Base-by-base conservation (phyloP, 2,113 vertebrate species). In the Otus sunia region DNA sequence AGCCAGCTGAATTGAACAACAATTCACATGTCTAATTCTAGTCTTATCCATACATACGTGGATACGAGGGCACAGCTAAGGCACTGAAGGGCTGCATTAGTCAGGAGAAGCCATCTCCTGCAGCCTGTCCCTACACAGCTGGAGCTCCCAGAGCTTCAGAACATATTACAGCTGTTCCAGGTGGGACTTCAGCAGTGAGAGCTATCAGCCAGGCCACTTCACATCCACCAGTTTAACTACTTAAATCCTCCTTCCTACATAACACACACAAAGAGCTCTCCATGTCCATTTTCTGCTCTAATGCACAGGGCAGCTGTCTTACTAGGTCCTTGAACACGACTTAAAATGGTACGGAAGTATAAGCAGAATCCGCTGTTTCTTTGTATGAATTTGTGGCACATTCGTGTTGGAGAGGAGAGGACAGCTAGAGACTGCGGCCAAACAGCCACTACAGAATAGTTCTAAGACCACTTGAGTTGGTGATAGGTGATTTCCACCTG, bases 31-130 rank as follows among this genome's bases (percentile, higher is more conserved):
- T 41, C 23, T 60, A 10, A 41, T 18, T 60, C 53, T 6, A 29
- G 41, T 39, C 26, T 6, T 3, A 4, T 1, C 34, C 29, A 7
- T 5, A 25, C 10, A 7, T 9, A 29, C 3, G 0, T 0, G 29
- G n/a, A 20, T 20, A 13, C 2, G n/a, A 63, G 7, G 37, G 45
- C 80, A 47, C 79, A 30, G 6, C 11, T 2, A 5, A 37, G 37
- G 63, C 49, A 14, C 58, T 15, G 27, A 47, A 86, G 55, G 8
- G 17, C 36, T 12, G 16, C 32, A 15, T 49, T 9, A 13, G 39
- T 12, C 45, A 60, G 50, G 23, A 56, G 39, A 15, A 68, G 17
- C 25, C 68, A 43, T 26, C 67, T 79, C 82, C 66, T 63, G 12
- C 0, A 2, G 79, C 29, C 72, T 83, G 52, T n/a, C 53, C 23